These are phyloP conservation scores for Struthio camelus DNA, from an alignment of 2,113 vertebrate species.

Conservation along the genomic window DNA sequence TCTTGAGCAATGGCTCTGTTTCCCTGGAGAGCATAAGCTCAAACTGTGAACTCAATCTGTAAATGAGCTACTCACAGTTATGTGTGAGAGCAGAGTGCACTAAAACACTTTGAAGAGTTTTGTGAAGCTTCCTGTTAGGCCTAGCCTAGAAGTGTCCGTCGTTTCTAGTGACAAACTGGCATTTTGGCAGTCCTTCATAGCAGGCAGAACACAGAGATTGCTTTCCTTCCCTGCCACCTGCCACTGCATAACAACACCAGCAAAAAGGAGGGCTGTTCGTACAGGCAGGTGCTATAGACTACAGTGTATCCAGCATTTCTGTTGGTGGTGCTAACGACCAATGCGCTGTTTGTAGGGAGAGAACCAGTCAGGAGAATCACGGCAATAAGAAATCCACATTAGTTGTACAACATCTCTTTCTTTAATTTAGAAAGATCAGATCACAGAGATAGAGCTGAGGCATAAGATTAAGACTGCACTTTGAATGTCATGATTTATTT, in stretches of 20 bases:
- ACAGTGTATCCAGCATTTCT: rapidly evolving
- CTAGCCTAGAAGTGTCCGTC: neutral
- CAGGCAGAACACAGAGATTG: neutral
- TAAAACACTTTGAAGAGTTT: neutral
- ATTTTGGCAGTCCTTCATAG: rapidly evolving
- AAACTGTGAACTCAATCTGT: neutral
- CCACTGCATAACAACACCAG: neutral
- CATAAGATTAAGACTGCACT: neutral
- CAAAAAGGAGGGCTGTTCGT: neutral
- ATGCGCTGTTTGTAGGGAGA: neutral
- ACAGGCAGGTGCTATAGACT: neutral
- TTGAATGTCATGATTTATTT: neutral
- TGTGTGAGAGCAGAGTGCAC: neutral
- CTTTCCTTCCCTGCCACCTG: neutral
- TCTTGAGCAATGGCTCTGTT: neutral
- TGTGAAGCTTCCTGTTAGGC: neutral
- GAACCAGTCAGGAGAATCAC: neutral
- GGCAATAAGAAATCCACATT: neutral
- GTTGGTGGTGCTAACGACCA: neutral
- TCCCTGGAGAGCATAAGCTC: neutral
- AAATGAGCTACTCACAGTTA: rapidly evolving
- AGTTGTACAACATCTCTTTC: neutral
- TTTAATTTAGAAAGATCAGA: neutral
- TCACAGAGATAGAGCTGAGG: neutral
- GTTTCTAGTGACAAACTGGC: neutral